Conservation (phyloP, 2,113 vertebrate species). For the Excalfactoria chinensis region DNA sequence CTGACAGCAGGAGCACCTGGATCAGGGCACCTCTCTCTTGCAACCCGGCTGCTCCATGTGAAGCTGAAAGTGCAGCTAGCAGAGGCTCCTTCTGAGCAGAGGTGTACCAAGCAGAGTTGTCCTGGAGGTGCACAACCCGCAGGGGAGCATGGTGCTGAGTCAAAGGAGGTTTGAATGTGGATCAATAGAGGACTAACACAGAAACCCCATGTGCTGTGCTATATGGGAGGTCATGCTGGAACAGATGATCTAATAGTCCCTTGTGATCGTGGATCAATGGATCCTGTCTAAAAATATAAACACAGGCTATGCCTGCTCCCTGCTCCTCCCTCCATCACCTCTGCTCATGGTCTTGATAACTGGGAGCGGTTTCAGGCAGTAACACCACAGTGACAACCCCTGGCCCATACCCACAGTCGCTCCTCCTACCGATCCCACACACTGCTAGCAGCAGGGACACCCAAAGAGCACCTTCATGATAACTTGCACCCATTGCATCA, state of each 20-base stretch:
- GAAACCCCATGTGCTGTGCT: conserved; percentile 41
- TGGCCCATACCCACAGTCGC: neutral
- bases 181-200: conserved; percentile 55
- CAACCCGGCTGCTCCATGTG: neutral
- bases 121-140: neutral
- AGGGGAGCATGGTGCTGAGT: neutral
- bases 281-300: conserved; percentile 67
- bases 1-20: neutral
- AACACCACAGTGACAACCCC: neutral
- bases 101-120: neutral
- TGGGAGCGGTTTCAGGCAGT: neutral
- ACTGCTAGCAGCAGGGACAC: neutral
- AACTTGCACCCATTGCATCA: neutral
- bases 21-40: no score
- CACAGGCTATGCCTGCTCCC: neutral
- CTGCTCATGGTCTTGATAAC: neutral
- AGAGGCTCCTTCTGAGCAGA: neutral
- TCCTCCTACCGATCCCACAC: neutral
- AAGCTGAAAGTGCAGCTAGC: neutral
- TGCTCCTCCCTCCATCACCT: neutral
- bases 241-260: conserved; percentile 65
- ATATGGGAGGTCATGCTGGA: conserved; percentile 39
- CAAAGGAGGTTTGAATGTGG: conserved; percentile 23
- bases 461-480: neutral
- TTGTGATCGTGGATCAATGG: conserved; percentile 55